phyloP scores from a whole-genome alignment of 2,888 invertebrate genomes.

The Esperia sulphurella region DNA sequence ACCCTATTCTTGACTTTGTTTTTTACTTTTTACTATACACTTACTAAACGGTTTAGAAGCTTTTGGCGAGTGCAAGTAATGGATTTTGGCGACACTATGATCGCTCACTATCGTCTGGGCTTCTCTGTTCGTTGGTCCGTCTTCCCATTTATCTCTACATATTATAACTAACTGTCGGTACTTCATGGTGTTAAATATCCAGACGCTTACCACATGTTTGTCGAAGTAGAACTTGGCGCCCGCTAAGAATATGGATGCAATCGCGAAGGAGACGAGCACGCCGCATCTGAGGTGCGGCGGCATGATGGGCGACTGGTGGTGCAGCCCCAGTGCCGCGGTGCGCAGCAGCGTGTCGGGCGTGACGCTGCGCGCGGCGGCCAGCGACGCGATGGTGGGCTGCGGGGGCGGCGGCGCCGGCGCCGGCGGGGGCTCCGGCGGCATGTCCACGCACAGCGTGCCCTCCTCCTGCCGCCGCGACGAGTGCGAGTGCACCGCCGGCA shows the following conservation, averaged over 20 bases:
- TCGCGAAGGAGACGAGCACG: slow-evolving; percentile 85
- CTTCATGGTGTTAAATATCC: too few relatives aligned
- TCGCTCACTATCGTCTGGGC: too few relatives aligned
- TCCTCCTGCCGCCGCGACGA: slow-evolving; percentile 54
- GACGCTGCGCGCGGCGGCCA: slow-evolving; percentile 68
- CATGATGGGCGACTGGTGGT: slow-evolving; percentile 68
- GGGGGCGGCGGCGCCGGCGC: slow-evolving; percentile 62
- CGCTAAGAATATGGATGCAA: slow-evolving; percentile 84
- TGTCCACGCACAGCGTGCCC: slow-evolving; percentile 67
- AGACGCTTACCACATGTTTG: slow-evolving; percentile 69
- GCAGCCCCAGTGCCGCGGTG: slow-evolving; percentile 67
- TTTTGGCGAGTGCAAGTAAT: too few relatives aligned
- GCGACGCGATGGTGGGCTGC: slow-evolving; percentile 63
- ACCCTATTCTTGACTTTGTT: too few relatives aligned
- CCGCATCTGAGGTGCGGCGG: slow-evolving; percentile 83
- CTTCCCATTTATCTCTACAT: too few relatives aligned
- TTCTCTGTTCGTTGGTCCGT: too few relatives aligned
- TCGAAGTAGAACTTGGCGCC: slow-evolving; percentile 87
- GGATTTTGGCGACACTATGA: too few relatives aligned
- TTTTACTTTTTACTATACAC: too few relatives aligned
- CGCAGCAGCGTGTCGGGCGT: slow-evolving; percentile 68
- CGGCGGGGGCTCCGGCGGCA: slow-evolving; percentile 54
- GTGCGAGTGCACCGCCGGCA: slow-evolving; percentile 48
- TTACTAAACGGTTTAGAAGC: too few relatives aligned
- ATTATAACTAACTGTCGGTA: too few relatives aligned